Percentiles rank a stretch among this genome's conserved stretches.
These are phyloP conservation scores for Ceryle rudis DNA, from an alignment of 2,797 vertebrate genomes.

Conservation along the genomic window DNA sequence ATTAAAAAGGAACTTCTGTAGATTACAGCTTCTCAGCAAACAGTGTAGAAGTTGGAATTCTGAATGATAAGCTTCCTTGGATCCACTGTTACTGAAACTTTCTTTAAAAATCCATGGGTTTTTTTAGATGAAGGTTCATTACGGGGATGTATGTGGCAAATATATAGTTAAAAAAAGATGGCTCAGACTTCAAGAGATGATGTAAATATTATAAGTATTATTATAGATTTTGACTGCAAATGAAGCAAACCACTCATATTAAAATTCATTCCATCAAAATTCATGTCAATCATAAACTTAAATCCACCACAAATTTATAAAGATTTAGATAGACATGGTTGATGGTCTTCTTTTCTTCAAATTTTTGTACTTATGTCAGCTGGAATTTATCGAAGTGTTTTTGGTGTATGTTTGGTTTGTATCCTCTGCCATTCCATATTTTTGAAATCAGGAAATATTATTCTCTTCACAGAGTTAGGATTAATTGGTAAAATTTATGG, in stretches of 20 bases:
- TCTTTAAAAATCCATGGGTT: background rate
- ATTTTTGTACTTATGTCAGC: background rate
- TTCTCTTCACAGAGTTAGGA: rapidly evolving
- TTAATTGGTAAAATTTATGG: background rate
- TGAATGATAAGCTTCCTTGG: background rate
- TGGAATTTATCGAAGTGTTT: background rate
- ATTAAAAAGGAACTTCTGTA: background rate
- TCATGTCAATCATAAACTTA: background rate
- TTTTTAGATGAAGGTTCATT: background rate
- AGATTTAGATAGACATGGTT: background rate
- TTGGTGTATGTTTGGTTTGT: background rate
- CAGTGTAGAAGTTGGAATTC: background rate
- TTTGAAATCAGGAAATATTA: background rate
- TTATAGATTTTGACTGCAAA: background rate
- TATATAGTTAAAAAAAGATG: background rate
- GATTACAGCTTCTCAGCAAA: background rate
- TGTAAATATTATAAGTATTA: background rate
- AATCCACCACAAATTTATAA: background rate
- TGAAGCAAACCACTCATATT: background rate
- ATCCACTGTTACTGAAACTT: background rate
- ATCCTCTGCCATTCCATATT: background rate
- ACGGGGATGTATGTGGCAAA: background rate
- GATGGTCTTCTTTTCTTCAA: background rate
- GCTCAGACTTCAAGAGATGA: background rate
- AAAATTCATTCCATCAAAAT: background rate